Base-by-base conservation (phyloP, 2,888 invertebrate genomes). In the Phaonia tiefii region DNA sequence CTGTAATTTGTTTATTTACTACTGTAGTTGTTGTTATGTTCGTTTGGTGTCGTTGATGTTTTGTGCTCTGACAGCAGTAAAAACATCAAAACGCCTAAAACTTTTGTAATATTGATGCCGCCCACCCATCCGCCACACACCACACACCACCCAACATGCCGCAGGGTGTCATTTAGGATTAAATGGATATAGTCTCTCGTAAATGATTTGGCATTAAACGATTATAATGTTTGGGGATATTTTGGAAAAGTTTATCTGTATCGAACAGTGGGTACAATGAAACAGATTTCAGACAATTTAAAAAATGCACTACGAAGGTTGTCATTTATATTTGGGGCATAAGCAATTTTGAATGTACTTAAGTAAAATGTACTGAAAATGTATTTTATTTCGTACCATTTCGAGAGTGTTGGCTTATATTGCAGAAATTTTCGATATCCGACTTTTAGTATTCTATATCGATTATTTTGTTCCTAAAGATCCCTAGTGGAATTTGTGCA, bases 1-100 rank as follows among this genome's bases (percentile, higher is more conserved):
- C 63, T n/a, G 63, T 63, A 42, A 65, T 54, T 54, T 65, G 63
- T 44, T 22, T 44, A 44, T 63, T 63, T 42, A 39, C 44, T 25
- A 13, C n/a, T 25, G 11, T 51, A 1, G 63, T 37, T 58, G 17
- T 20, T 20, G 22, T 22, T 51, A 10, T 10, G 20, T 3, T 17
- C 39, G 60, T 60, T n/a, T 60, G 31, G 8, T 31, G 20, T 11
- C 11, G 20, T 39, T 60, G 8, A 51, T 20, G 31, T 31, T n/a
- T 60, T 56, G 56, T 20, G 3, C 31, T 31, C 1, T 26, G 56
- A 56, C 17, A 51, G 25, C 54, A 51, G 3, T 4, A 17, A 51
- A 5, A 44, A 20, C 22, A 3, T 31, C 31, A 31, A 31, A 31
- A 31, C 8, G 31, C 31, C 31, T 31, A 31, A 31, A 31, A 31